Evolutionary conservation across 2,888 invertebrate genomes (phyloP).

Genomic region (Agrypnus murinus): DNA sequence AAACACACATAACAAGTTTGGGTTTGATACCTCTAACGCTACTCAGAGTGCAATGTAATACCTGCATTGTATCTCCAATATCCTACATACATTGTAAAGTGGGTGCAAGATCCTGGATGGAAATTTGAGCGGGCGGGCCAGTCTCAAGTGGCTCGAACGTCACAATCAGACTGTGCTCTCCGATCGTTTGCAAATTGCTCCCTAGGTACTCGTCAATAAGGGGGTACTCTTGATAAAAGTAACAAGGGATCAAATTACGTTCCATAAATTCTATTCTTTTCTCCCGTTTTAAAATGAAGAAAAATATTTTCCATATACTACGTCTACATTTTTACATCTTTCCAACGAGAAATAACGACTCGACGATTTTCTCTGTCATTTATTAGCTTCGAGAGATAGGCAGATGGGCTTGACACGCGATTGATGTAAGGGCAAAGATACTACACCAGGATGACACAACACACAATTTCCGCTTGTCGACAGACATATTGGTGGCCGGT

Average conservation of each 20-base stretch:
- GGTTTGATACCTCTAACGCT: neutral
- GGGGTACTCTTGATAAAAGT: constrained; percentile 47
- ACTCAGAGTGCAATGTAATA: constrained; percentile 28
- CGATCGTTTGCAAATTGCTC: constrained; percentile 48
- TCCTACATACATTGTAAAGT: constrained; percentile 9
- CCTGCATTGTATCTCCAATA: constrained; percentile 29
- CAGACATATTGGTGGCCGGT: constrained; percentile 49
- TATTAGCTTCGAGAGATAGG: constrained; percentile 21
- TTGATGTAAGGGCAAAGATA: constrained; percentile 35
- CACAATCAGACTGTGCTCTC: constrained; percentile 40
- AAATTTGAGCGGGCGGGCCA: constrained; percentile 45
- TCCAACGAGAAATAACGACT: neutral
- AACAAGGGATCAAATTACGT: constrained; percentile 52
- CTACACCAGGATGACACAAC: constrained; percentile 42
- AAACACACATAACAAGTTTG: constrained; percentile 12
- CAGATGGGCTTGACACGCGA: constrained; percentile 15
- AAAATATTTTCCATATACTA: too few relatives aligned
- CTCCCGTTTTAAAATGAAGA: too few relatives aligned
- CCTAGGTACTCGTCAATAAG: constrained; percentile 49
- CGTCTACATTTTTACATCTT: constrained; percentile 24
- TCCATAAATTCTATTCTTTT: constrained; percentile 39
- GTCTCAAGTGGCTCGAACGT: constrained; percentile 46
- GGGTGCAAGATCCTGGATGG: constrained; percentile 34
- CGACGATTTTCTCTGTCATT: constrained; percentile 23
- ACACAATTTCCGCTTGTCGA: constrained; percentile 50